Evolutionary conservation across 2,113 vertebrate genomes (phyloP).

Genomic region (Gadus macrocephalus): DNA sequence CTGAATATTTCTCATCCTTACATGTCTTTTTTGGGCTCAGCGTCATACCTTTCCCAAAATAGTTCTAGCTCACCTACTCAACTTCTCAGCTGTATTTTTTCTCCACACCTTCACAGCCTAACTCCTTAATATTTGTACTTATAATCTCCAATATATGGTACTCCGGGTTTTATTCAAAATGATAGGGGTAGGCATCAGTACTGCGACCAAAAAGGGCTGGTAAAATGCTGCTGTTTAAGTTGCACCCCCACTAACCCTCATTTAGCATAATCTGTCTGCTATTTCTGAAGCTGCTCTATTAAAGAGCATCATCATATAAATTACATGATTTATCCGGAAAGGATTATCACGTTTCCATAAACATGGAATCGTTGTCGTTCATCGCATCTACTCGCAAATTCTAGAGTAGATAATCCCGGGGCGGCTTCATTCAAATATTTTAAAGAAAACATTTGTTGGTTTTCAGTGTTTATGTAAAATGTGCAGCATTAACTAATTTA

Average conservation of each 20-base stretch:
- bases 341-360: background rate
- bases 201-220: constrained; percentile 9
- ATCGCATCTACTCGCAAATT: background rate
- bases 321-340: too few species aligned
- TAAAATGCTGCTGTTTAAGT: constrained; percentile 12
- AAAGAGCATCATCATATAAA: background rate
- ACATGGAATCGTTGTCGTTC: background rate
- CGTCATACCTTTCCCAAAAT: too few species aligned
- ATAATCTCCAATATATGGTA: background rate
- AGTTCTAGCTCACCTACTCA: too few species aligned
- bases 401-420: background rate
- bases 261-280: constrained; percentile 3
- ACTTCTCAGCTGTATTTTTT: too few species aligned
- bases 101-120: too few species aligned
- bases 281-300: background rate
- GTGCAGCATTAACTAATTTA: constrained; percentile 35
- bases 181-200: constrained; percentile 11
- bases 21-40: background rate
- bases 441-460: constrained; percentile 1
- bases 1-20: constrained; percentile 2
- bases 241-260: background rate
- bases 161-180: constrained; percentile 19
- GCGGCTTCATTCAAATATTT: too few species aligned
- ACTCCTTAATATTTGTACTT: too few species aligned
- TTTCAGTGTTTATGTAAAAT: constrained; percentile 10